Conservation (phyloP, 2,888 invertebrate genomes). For the Zele albiditarsus region DNA sequence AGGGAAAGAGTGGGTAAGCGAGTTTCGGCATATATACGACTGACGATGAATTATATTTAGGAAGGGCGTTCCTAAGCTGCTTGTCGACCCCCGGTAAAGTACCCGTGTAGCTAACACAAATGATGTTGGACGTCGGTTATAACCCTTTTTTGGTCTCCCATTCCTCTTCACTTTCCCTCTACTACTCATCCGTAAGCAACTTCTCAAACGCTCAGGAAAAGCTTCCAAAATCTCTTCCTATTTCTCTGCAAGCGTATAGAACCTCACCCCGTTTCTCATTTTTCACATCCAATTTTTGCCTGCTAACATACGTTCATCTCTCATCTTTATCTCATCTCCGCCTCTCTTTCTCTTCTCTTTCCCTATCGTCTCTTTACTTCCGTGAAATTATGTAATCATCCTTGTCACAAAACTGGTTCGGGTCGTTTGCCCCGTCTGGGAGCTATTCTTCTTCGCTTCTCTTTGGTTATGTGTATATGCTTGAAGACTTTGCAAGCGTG, state of each 20-base stretch:
- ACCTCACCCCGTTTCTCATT: not conserved
- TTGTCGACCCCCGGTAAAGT: constrained; percentile 56
- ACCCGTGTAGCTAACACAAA: constrained; percentile 41
- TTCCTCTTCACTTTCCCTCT: not conserved
- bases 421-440: constrained; percentile 36
- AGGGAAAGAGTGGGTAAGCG: constrained; percentile 20
- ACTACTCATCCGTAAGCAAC: not conserved
- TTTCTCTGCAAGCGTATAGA: constrained; percentile 2
- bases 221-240: constrained; percentile 17
- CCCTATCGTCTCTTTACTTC: constrained; percentile 33
- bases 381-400: constrained; percentile 53
- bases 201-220: constrained; percentile 17
- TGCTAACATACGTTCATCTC: constrained; percentile 10
- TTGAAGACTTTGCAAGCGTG: not conserved
- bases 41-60: constrained; percentile 59
- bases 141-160: constrained; percentile 31
- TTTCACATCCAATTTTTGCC: not conserved
- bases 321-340: not conserved
- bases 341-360: not conserved
- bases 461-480: not conserved
- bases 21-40: constrained; percentile 2
- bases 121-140: constrained; percentile 23
- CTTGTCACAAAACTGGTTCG: constrained; percentile 43
- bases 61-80: constrained; percentile 58
- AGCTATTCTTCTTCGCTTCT: constrained; percentile 39